Conservation (phyloP, 2,797 vertebrate species). For the Anguilla anguilla region DNA sequence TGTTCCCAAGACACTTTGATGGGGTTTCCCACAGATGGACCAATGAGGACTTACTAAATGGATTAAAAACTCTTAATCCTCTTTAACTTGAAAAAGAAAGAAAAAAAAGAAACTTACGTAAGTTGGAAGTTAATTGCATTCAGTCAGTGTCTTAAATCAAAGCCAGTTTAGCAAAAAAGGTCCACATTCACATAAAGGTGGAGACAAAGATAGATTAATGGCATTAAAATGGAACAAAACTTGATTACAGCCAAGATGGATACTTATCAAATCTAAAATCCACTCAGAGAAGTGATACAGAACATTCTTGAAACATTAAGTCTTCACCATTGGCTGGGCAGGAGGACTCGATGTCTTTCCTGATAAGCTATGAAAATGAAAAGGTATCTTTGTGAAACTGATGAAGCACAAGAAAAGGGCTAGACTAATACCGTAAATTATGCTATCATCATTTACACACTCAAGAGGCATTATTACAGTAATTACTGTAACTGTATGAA, state of each 20-base stretch:
- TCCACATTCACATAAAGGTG: not conserved
- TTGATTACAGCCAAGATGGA: not conserved
- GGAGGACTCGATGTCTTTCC: not conserved
- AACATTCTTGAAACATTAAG: not conserved
- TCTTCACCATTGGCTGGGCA: not conserved
- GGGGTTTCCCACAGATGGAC: conserved; percentile 54
- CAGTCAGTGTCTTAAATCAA: conserved; percentile 27
- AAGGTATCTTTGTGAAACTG: not conserved
- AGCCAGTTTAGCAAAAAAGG: not conserved
- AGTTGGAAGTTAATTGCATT: conserved; percentile 54
- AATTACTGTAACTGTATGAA: not conserved
- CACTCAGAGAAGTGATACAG: conserved; percentile 16
- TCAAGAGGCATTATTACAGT: conserved; percentile 1
- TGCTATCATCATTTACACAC: not conserved
- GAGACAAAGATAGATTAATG: not conserved
- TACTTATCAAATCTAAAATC: not conserved
- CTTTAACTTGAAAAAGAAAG: conserved; percentile 44
- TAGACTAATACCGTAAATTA: not conserved
- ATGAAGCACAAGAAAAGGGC: not conserved
- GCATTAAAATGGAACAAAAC: not conserved
- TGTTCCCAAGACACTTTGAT: conserved; percentile 57
- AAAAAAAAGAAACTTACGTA: conserved; percentile 15
- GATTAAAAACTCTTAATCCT: conserved; percentile 64
- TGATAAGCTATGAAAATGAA: not conserved
- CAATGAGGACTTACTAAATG: conserved; percentile 55